Evolutionary conservation across 1,140 invertebrate genomes (phyloP).

Genomic region (Neuroterus valhalla): DNA sequence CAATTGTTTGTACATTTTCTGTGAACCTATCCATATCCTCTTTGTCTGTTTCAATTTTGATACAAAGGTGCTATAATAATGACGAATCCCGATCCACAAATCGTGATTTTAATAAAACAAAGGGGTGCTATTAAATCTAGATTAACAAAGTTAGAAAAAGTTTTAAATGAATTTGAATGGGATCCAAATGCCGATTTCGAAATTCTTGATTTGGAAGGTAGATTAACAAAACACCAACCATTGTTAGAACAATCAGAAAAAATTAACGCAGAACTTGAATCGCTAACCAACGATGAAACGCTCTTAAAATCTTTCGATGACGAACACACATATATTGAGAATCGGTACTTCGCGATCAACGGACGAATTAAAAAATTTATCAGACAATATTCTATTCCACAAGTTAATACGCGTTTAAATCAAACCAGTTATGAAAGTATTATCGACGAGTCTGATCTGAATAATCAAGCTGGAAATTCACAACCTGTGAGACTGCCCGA

Average conservation of each 20-base stretch:
- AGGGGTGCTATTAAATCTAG: background rate
- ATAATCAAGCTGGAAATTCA: background rate
- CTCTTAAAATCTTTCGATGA: background rate
- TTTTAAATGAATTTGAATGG: background rate
- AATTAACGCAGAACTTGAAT: background rate
- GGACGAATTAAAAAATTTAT: background rate
- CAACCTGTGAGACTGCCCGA: no score
- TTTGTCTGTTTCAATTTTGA: no score
- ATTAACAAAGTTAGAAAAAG: constrained; percentile 1
- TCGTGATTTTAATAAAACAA: background rate
- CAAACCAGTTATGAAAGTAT: constrained; percentile 1
- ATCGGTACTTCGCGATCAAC: no score
- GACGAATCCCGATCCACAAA: no score
- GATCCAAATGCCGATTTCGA: background rate
- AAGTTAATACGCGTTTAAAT: background rate
- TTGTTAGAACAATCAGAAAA: background rate
- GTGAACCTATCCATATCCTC: no score
- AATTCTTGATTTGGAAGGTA: background rate
- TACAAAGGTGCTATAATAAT: no score
- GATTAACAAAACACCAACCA: background rate
- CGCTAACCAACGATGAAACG: background rate
- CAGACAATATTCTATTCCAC: background rate
- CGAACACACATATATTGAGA: background rate
- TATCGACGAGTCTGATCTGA: background rate
- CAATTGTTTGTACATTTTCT: no score